Evolutionary conservation across 2,113 vertebrate genomes (phyloP).

Genomic region (Toxotes chatareus): DNA sequence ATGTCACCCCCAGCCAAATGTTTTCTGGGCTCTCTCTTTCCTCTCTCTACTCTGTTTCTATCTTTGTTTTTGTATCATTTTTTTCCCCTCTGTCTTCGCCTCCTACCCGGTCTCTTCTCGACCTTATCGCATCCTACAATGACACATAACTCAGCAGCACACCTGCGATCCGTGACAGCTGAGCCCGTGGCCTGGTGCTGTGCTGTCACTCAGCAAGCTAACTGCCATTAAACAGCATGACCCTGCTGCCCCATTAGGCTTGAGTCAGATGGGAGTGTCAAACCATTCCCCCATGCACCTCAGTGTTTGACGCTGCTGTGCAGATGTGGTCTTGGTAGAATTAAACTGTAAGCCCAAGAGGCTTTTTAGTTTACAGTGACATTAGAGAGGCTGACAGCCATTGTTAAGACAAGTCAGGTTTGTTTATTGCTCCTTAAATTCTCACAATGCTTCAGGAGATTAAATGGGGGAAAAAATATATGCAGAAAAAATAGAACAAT

Average conservation of each 20-base stretch:
- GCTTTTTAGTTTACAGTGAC: constrained; percentile 6
- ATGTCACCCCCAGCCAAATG: constrained; percentile 8
- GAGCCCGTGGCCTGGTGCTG: constrained; percentile 63
- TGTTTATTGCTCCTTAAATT: not conserved
- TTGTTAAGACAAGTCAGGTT: not conserved
- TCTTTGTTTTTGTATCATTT: constrained; percentile 24
- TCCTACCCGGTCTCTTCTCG: constrained; percentile 45
- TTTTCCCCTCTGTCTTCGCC: not conserved
- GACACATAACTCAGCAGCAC: constrained; percentile 75
- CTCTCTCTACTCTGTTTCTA: constrained; percentile 3
- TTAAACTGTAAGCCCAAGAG: not conserved
- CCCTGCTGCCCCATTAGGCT: constrained; percentile 79
- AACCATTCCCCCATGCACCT: constrained; percentile 49
- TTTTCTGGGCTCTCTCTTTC: not conserved
- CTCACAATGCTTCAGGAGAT: too few species aligned
- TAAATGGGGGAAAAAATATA: too few species aligned
- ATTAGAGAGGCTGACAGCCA: not conserved
- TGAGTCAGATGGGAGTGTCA: constrained; percentile 77
- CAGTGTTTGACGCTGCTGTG: constrained; percentile 39
- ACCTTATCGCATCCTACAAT: constrained; percentile 72
- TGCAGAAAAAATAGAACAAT: too few species aligned
- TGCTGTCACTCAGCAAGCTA: constrained; percentile 79
- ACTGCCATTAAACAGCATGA: constrained; percentile 78
- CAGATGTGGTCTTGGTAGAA: constrained; percentile 33
- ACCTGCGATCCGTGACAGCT: constrained; percentile 76